phyloP scores from a whole-genome alignment of 2,888 invertebrate species.

The Danaus chrysippus region DNA sequence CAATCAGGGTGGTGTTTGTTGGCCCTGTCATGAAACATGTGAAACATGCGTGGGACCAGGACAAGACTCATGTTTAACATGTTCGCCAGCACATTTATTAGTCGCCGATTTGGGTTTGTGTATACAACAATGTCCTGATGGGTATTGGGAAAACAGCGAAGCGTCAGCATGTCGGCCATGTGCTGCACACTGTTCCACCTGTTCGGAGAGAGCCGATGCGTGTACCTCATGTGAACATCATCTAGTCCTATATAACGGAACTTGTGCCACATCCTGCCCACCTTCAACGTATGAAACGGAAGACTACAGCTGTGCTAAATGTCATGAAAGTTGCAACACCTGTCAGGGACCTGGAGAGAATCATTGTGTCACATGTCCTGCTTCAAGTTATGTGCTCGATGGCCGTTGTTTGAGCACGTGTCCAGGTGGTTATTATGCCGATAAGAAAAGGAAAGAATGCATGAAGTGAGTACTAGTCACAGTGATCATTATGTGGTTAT shows the following conservation, averaged over 20 bases:
- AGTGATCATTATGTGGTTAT: not conserved
- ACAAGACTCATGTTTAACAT: slow-evolving; percentile 91
- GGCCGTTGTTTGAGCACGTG: slow-evolving; percentile 86
- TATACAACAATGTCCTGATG: slow-evolving; percentile 92
- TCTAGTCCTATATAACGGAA: slow-evolving; percentile 88
- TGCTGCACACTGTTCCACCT: slow-evolving; percentile 91
- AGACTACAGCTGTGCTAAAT: slow-evolving; percentile 90
- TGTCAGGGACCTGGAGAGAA: slow-evolving; percentile 87
- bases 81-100: slow-evolving; percentile 89
- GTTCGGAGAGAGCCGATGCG: slow-evolving; percentile 88
- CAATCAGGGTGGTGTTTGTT: slow-evolving; percentile 88
- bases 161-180: slow-evolving; percentile 90
- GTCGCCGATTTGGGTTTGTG: slow-evolving; percentile 92
- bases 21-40: slow-evolving; percentile 93
- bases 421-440: slow-evolving; percentile 86
- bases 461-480: slow-evolving; percentile 71
- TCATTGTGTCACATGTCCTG: slow-evolving; percentile 90
- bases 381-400: slow-evolving; percentile 84
- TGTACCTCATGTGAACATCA: slow-evolving; percentile 95
- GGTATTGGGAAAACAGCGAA: slow-evolving; percentile 89
- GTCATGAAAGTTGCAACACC: slow-evolving; percentile 88
- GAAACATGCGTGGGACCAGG: slow-evolving; percentile 93
- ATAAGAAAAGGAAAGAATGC: slow-evolving; percentile 89
- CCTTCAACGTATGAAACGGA: slow-evolving; percentile 90
- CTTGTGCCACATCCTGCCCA: slow-evolving; percentile 91